Percentiles rank a stretch among this genome's conserved stretches.
These are phyloP conservation scores for Papilio demoleus DNA, from an alignment of 2,888 invertebrate species.

Conservation along the genomic window DNA sequence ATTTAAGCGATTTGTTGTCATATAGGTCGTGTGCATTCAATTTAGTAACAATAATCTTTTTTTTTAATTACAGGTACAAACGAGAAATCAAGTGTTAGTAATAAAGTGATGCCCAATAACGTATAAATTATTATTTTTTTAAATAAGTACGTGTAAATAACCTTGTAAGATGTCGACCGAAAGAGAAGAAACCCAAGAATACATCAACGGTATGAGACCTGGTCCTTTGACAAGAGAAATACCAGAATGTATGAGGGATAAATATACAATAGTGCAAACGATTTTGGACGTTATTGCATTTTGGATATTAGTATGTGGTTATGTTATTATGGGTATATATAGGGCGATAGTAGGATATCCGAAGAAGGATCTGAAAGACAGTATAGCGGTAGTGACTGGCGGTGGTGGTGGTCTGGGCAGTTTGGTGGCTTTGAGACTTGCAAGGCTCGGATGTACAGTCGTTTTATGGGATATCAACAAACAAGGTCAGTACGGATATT, in stretches of 20 bases:
- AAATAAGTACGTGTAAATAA: constrained; percentile 41
- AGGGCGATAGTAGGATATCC: constrained; percentile 85
- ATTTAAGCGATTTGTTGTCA: constrained; percentile 17
- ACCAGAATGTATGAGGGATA: constrained; percentile 78
- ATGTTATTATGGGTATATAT: constrained; percentile 82
- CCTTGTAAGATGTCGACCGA: constrained; percentile 62
- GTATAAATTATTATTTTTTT: constrained; percentile 8
- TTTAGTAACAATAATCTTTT: constrained; percentile 22
- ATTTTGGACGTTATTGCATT: constrained; percentile 83
- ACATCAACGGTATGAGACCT: constrained; percentile 71
- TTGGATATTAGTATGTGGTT: constrained; percentile 73
- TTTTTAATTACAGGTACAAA: constrained; percentile 37
- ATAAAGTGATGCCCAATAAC: constrained; percentile 40
- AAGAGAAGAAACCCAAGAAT: constrained; percentile 73
- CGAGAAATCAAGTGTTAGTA: constrained; percentile 24
- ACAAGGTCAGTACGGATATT: constrained; percentile 83
- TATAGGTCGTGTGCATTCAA: constrained; percentile 16
- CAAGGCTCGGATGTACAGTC: constrained; percentile 89
- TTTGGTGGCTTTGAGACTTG: constrained; percentile 88
- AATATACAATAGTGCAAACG: constrained; percentile 79
- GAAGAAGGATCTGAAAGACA: constrained; percentile 88
- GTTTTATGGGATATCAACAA: constrained; percentile 96
- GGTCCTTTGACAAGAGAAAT: constrained; percentile 77
- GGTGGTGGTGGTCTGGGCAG: constrained; percentile 94
- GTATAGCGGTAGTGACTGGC: constrained; percentile 94